Evolutionary conservation across 1,140 invertebrate species (phyloP).

Genomic region (Sitodiplosis mosellana): DNA sequence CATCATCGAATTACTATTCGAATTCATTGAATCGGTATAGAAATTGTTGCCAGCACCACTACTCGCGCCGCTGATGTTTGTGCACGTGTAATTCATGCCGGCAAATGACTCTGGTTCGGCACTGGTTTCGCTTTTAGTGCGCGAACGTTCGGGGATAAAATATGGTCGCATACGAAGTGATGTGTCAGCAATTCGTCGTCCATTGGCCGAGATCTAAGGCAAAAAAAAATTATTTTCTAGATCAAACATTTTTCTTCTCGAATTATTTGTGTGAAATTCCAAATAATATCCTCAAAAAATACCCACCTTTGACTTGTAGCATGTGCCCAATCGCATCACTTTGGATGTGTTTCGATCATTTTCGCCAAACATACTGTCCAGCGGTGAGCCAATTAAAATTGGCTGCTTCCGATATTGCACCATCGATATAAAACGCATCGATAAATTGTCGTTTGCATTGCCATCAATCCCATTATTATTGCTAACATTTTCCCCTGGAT

Average conservation of each 20-base stretch:
- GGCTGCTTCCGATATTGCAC: too few relatives aligned
- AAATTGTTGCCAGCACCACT: too few relatives aligned
- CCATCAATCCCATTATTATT: too few relatives aligned
- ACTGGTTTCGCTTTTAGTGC: not conserved
- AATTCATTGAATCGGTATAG: not conserved
- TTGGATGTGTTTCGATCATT: too few relatives aligned
- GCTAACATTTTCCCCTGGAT: too few relatives aligned
- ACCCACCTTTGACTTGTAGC: not conserved
- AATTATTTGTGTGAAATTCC: not conserved
- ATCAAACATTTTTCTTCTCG: not conserved
- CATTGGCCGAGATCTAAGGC: not conserved
- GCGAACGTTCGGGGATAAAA: constrained; percentile 1
- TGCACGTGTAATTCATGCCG: too few relatives aligned
- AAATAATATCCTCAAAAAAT: not conserved
- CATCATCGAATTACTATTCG: not conserved
- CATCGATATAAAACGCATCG: too few relatives aligned
- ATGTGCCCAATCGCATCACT: not conserved
- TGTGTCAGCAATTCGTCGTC: not conserved
- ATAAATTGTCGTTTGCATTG: too few relatives aligned
- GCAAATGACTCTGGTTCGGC: too few relatives aligned
- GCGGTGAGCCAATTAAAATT: too few relatives aligned
- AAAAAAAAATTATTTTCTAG: not conserved
- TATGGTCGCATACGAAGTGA: not conserved
- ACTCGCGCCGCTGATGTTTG: too few relatives aligned
- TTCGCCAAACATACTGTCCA: too few relatives aligned